phyloP scores from a whole-genome alignment of 1,140 invertebrate genomes.

The Grapholita molesta region DNA sequence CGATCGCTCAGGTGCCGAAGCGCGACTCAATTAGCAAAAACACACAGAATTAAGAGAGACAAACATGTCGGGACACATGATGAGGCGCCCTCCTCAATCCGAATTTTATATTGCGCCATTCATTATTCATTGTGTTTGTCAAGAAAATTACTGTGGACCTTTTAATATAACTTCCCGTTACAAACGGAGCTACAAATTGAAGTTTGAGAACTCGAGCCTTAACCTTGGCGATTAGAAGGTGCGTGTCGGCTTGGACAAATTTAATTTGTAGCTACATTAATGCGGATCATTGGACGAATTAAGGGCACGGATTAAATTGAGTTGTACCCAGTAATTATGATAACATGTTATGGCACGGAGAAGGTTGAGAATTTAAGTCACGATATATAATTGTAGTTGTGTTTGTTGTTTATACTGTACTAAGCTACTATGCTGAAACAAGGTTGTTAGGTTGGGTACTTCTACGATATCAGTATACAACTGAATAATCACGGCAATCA shows the following conservation, averaged over 20 bases:
- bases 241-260: constrained; percentile 53
- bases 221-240: constrained; percentile 58
- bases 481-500: not conserved
- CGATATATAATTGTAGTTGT: not conserved
- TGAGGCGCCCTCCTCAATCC: constrained; percentile 60
- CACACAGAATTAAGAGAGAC: constrained; percentile 73
- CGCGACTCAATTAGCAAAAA: constrained; percentile 74
- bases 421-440: no score
- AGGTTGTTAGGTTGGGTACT: no score
- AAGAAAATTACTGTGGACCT: constrained; percentile 71
- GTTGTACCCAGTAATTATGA: constrained; percentile 21
- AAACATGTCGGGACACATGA: constrained; percentile 67
- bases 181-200: constrained; percentile 66
- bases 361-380: not conserved
- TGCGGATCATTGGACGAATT: constrained; percentile 48
- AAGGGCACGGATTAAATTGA: constrained; percentile 31
- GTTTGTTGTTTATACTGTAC: no score
- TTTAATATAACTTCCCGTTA: constrained; percentile 69
- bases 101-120: constrained; percentile 74
- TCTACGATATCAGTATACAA: no score
- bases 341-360: constrained; percentile 7
- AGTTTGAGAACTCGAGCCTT: constrained; percentile 56
- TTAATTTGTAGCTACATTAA: constrained; percentile 57
- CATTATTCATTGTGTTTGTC: constrained; percentile 73
- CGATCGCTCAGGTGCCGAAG: constrained; percentile 46